Evolutionary conservation across 2,113 vertebrate species (phyloP), one percentile per base, ranked within the genome.

Genomic region (Vulpes vulpes): DNA sequence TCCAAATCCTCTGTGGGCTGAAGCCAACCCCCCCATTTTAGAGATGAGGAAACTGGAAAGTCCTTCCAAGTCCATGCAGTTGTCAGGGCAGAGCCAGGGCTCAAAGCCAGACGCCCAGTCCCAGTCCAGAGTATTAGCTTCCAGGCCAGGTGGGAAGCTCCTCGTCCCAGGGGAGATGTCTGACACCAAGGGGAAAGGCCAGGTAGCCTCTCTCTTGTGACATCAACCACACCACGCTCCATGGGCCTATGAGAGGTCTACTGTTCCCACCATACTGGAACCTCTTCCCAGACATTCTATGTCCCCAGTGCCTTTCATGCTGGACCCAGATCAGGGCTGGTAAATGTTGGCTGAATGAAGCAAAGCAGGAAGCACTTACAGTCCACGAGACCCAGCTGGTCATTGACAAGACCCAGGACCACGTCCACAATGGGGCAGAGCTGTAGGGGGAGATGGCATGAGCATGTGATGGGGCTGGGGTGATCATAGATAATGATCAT

Each of bases 331-430:
- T 16, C 87, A 69, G 82, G 38, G 1, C 53, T 51, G 15, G 38
- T 0, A n/a, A 76, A 25, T 2, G 12, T 6, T 5, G 32, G 38
- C n/a, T 23, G 14, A 79, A 32, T 16, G 43, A 73, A 79, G 79
- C 38, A 67, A 35, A 49, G 32, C 53, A 38, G 30, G 43, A 55
- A n/a, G 30, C 6, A 98, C 98, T 98, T 80, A 98, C 98, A 98
- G 90, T 98, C 98, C 78, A 98, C 98, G 0, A 98, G 95, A 20
- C 98, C 97, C 96, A 98, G 97, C 38, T 99, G 95, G n/a, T 98
- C 98, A 0, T 98, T 99, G 89, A 98, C 3, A 0, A 98, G 96
- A 11, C 98, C 98, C 94, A 99, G 96, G 20, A 98, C 81, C 0
- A 98, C 51, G 0, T 95, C 71, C 0, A 98, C 96, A 0, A 98